Evolutionary conservation across 2,113 vertebrate species (phyloP).

Genomic region (Probosciger aterrimus): DNA sequence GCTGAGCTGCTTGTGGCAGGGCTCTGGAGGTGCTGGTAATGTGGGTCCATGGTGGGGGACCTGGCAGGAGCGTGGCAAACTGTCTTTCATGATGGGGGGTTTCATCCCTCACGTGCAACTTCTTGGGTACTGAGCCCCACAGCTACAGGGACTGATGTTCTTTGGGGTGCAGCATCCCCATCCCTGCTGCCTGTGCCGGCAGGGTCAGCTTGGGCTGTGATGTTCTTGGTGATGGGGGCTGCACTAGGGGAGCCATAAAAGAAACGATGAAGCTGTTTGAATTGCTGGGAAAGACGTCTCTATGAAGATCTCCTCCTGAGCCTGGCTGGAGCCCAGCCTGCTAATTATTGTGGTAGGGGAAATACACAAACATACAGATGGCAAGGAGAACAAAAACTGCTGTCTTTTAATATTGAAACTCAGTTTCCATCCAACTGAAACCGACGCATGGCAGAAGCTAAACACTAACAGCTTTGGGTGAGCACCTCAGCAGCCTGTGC

Average conservation of each 20-base stretch:
- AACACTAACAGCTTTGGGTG: not conserved
- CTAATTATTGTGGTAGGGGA: not conserved
- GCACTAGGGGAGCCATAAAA: not conserved
- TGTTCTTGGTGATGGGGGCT: not conserved
- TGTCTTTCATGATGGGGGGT: not conserved
- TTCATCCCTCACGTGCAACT: not conserved
- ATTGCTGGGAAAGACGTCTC: not conserved
- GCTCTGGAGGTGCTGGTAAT: not conserved
- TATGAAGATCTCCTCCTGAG: not conserved
- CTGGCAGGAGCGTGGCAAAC: not conserved
- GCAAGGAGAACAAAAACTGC: slow-evolving; percentile 19
- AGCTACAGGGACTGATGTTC: not conserved
- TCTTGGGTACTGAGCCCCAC: not conserved
- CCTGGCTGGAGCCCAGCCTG: slow-evolving; percentile 26
- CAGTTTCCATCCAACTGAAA: not conserved
- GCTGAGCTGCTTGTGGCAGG: not conserved
- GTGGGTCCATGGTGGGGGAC: accelerated
- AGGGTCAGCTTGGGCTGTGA: not conserved
- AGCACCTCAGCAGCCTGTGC: not conserved
- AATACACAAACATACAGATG: slow-evolving; percentile 23
- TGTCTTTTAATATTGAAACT: not conserved
- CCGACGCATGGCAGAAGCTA: not conserved
- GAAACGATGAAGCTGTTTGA: not conserved
- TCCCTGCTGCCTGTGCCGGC: not conserved
- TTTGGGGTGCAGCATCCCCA: accelerated